Evolutionary conservation across 2,113 vertebrate species (phyloP), one percentile per base, ranked within the genome.

Genomic region (Gorsachius goisagi): DNA sequence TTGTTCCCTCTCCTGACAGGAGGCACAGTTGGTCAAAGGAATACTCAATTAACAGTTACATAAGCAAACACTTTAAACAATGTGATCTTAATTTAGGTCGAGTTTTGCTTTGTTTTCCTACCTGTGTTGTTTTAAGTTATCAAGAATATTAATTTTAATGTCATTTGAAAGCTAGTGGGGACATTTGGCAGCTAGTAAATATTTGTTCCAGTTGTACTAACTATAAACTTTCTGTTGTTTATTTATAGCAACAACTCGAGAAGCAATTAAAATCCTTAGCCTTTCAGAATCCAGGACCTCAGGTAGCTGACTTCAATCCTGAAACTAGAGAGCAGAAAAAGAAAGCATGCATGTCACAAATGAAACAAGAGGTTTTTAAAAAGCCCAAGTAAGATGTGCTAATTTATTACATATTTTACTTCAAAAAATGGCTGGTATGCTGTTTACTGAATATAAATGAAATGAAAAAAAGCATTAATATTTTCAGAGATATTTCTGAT

Each of bases 241-340:
- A 66, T 68, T 97, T 79, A 68, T 37, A 98, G 98, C 97, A 98
- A 79, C 98, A 98, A 93, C 97, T 98, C 14, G 97, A 98, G 55
- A 96, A 98, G 47, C 97, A 98, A 85, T 89, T 98, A 89, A 98
- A 97, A 97, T 97, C 62, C 85, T 96, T 98, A 96, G 96, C 95
- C 5, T 98, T 98, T 96, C 97, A 97, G 90, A 98, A 98, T 94
- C 98, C 98, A 67, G 98, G 98, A 88, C 98, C 98, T 23, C 97
- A 97, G 67, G 88, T 98, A 63, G 98, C 98, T 12, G 98, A 98
- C 89, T 98, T 98, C 96, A 98, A 98, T 77, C 98, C 98, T 52
- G 97, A 98, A 97, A 98, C 95, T 23, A 97, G 98, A 91, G 62
- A 98, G 71, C 97, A 97, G 89, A 98, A 97, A 91, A 98, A 98